Evolutionary conservation across 1,140 invertebrate genomes (phyloP).

Genomic region (Trialeurodes vaporariorum): DNA sequence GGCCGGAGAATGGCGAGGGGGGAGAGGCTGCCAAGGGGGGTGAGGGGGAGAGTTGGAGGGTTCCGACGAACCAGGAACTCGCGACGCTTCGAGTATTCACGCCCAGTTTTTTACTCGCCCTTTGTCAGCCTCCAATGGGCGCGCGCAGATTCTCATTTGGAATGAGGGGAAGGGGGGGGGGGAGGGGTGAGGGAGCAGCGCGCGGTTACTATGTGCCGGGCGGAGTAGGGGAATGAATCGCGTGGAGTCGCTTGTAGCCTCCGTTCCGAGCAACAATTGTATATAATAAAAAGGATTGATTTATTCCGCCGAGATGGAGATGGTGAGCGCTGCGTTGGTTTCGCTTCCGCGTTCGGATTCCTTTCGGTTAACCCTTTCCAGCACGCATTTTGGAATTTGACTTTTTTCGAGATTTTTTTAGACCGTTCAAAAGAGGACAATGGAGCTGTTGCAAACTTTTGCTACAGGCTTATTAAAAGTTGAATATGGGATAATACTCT

Average conservation of each 20-base stretch:
- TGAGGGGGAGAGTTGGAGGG: too few species aligned
- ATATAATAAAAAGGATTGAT: conserved; percentile 1
- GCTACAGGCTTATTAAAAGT: too few species aligned
- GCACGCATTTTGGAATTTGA: too few species aligned
- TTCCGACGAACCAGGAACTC: background rate
- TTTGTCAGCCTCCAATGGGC: background rate
- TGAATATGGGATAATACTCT: too few species aligned
- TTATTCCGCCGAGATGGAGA: background rate
- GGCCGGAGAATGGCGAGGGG: too few species aligned
- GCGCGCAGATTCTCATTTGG: background rate
- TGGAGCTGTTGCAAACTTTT: too few species aligned
- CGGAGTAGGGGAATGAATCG: background rate
- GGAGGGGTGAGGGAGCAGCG: background rate
- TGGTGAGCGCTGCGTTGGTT: too few species aligned
- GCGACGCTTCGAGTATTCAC: background rate
- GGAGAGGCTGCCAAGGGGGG: background rate
- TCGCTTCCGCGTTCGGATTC: too few species aligned
- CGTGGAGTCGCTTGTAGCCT: too few species aligned
- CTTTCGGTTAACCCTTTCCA: too few species aligned
- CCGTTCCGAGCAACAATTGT: background rate
- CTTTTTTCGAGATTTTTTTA: too few species aligned
- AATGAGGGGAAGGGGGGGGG: background rate
- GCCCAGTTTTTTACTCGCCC: background rate
- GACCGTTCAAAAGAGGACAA: too few species aligned
- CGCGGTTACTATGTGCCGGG: background rate